Conservation (phyloP, 2,888 invertebrate species). For the Pandemis cinnamomeana region DNA sequence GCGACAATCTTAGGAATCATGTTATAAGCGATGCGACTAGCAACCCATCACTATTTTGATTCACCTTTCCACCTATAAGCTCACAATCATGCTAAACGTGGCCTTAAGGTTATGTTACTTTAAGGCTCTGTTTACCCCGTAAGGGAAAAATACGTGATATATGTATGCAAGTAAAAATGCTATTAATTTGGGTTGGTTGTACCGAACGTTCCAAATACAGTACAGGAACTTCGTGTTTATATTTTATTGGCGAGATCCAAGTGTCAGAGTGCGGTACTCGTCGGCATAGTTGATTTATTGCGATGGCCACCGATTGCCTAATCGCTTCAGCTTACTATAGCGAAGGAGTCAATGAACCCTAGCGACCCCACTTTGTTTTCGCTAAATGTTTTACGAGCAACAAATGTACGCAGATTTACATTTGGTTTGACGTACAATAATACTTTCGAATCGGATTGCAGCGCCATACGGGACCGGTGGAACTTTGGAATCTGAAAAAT, state of each 20-base stretch:
- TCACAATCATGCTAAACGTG: too few relatives aligned
- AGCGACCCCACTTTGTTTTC: conserved; percentile 4
- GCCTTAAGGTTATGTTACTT: too few relatives aligned
- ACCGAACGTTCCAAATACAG: not conserved
- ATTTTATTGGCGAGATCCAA: conserved; percentile 6
- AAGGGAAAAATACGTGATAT: too few relatives aligned
- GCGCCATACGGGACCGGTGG: too few relatives aligned
- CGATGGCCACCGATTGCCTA: conserved; percentile 30
- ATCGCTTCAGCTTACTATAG: conserved; percentile 31
- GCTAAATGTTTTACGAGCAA: conserved; percentile 6
- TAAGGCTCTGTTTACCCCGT: too few relatives aligned
- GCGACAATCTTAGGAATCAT: too few relatives aligned
- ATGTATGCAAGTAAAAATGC: not conserved
- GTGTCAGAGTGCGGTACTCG: conserved; percentile 7
- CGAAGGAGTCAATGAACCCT: conserved; percentile 23
- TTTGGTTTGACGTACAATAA: not conserved
- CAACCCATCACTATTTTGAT: too few relatives aligned
- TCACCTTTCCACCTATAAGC: too few relatives aligned
- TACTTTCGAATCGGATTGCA: too few relatives aligned
- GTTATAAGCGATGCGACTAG: too few relatives aligned
- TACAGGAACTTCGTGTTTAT: conserved; percentile 4
- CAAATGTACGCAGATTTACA: not conserved
- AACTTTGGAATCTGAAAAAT: too few relatives aligned
- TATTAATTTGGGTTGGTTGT: not conserved
- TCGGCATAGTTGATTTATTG: conserved; percentile 30